Percentiles rank a stretch among this genome's conserved stretches.
phyloP scores from a whole-genome alignment of 2,888 invertebrate species.

The Pseudococcus longispinus region DNA sequence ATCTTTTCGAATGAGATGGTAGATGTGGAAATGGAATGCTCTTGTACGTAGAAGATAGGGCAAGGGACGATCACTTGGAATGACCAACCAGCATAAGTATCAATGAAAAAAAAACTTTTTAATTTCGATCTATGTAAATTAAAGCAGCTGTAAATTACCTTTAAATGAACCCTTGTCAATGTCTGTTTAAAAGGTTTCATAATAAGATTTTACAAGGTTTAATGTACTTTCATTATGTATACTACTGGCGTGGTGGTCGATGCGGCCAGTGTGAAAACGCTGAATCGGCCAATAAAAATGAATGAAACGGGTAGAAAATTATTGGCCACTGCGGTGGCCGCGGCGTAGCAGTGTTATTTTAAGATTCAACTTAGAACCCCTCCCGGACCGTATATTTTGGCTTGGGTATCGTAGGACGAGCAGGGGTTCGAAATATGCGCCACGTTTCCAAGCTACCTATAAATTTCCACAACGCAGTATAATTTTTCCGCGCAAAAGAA shows the following conservation, averaged over 20 bases:
- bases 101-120: neutral
- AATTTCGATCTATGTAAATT: neutral
- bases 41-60: neutral
- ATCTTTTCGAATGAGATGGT: neutral
- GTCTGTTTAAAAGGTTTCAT: constrained; percentile 24
- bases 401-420: neutral
- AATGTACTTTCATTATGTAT: constrained; percentile 1
- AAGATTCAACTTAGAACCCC: constrained; percentile 15
- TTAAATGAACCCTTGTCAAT: constrained; percentile 6
- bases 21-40: neutral
- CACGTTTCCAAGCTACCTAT: neutral
- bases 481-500: neutral
- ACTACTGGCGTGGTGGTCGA: neutral
- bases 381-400: neutral
- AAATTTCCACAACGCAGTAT: neutral
- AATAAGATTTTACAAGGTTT: constrained; percentile 28
- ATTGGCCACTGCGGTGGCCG: neutral
- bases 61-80: neutral
- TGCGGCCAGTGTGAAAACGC: constrained; percentile 34
- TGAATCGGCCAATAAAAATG: constrained; percentile 34
- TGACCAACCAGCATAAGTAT: neutral
- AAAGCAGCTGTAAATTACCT: constrained; percentile 24
- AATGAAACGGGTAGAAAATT: constrained; percentile 28
- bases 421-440: neutral
- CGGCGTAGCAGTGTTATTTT: neutral